Percentiles rank a stretch among this genome's conserved stretches.
These are phyloP conservation scores for Peromyscus leucopus DNA, from an alignment of 2,113 vertebrate genomes.

Conservation along the genomic window DNA sequence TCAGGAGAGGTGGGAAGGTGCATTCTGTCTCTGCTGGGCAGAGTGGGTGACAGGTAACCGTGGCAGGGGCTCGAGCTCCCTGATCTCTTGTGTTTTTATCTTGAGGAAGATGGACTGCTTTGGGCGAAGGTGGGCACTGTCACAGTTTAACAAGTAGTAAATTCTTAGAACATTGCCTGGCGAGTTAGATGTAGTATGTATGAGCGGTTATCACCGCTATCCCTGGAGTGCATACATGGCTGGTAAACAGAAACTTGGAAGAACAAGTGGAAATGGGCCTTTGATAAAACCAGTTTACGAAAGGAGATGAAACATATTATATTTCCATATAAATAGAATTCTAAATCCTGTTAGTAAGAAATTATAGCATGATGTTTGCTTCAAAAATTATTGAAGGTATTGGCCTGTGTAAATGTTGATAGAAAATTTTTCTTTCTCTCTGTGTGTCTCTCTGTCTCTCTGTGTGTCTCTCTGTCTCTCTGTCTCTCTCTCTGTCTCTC, in stretches of 20 bases:
- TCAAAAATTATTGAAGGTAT: slow-evolving; percentile 35
- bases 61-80: not conserved
- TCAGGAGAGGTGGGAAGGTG: not conserved
- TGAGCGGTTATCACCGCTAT: not conserved
- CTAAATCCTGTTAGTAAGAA: not conserved
- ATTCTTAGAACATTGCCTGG: not conserved
- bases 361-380: not conserved
- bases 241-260: not conserved
- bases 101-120: not conserved
- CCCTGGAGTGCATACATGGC: not conserved
- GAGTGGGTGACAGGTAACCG: not conserved
- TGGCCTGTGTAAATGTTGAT: not conserved
- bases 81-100: not conserved
- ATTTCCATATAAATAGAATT: slow-evolving; percentile 47
- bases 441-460: not conserved
- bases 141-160: not conserved
- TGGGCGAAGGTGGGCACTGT: not conserved
- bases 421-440: not conserved
- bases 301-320: slow-evolving; percentile 19
- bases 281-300: slow-evolving; percentile 32
- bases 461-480: not conserved
- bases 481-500: not conserved
- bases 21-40: not conserved
- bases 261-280: not conserved
- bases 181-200: not conserved